Base-by-base conservation (phyloP, 1,140 invertebrate genomes). In the Micrasema minimum region DNA sequence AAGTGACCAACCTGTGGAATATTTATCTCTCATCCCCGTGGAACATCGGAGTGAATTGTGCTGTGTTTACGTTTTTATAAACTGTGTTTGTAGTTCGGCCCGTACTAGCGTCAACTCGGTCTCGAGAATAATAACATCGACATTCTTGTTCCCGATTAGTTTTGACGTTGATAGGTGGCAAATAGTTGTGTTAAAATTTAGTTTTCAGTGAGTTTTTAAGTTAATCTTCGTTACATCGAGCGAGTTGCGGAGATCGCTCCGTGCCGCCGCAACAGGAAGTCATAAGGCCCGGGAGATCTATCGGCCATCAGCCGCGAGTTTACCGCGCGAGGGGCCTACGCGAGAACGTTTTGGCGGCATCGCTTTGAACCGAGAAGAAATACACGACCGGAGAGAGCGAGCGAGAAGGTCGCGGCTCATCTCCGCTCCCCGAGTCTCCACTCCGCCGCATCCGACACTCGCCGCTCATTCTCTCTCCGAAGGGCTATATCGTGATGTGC, bases 261-360 rank as follows among this genome's bases (percentile, higher is more conserved):
- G 10, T 4, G 37, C 16, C 38, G 12, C 16, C 16, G 38, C 20
- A 43, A 51, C 64, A 66, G 64, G 64, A 66, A 66, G 64, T 51
- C 48, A 20, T 37, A 53, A 66, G 64, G 64, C 35, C 23, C 46
- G 23, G n/a, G 23, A 66, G 64, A 50, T 48, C 14, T 38, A 38
- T 14, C 7, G 20, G n/a, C 37, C 50, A 66, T 66, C 64, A 20
- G 31, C 0, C 64, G 45, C n/a, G n/a, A n/a, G n/a, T n/a, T n/a
- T n/a, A 53, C 37, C 45, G 51, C 66, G 26, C 50, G 37, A 46
- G 38, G 38, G 37, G 51, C 66, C 50, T 26, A 45, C 35, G 20
- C 50, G 37, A 48, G 66, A 57, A 45, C 55, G 53, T 69, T 69
- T 59, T 69, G 67, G 67, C 67, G 67, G 67, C 67, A 69, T 69